These are phyloP conservation scores for Felis chaus DNA, from an alignment of 2,113 vertebrate genomes.

Conservation along the genomic window DNA sequence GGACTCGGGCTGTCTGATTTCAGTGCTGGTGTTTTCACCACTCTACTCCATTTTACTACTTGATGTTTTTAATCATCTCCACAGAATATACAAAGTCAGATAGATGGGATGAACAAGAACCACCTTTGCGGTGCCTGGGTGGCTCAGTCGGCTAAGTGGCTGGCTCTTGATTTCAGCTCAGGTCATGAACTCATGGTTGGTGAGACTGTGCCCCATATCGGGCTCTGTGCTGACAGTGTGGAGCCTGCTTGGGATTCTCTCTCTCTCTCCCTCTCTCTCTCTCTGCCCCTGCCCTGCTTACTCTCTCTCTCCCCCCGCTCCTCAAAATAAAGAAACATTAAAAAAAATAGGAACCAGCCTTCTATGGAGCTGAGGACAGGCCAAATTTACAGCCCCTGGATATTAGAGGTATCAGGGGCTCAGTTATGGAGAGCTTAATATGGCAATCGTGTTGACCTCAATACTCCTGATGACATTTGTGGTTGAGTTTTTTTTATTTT, in stretches of 20 bases:
- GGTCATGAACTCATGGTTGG: no score
- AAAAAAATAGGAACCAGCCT: neutral
- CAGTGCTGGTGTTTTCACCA: slow-evolving; percentile 5
- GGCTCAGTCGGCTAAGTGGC: no score
- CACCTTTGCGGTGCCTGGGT: neutral
- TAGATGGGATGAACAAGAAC: neutral
- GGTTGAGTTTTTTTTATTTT: neutral
- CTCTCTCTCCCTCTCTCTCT: no score
- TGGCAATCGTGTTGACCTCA: neutral
- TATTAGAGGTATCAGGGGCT: neutral
- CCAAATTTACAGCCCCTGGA: neutral
- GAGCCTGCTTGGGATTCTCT: no score
- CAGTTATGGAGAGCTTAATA: neutral
- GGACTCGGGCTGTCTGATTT: neutral
- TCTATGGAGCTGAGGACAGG: neutral
- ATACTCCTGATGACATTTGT: neutral
- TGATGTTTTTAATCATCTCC: neutral
- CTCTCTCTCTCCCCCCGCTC: no score
- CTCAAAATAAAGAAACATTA: no score
- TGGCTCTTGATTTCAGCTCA: no score
- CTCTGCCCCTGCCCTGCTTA: no score
- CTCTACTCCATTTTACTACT: neutral
- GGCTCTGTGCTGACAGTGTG: no score
- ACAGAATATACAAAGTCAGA: neutral
- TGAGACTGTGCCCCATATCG: no score